phyloP scores from a whole-genome alignment of 2,888 invertebrate species.

The Lepidocyrtinus sp. region DNA sequence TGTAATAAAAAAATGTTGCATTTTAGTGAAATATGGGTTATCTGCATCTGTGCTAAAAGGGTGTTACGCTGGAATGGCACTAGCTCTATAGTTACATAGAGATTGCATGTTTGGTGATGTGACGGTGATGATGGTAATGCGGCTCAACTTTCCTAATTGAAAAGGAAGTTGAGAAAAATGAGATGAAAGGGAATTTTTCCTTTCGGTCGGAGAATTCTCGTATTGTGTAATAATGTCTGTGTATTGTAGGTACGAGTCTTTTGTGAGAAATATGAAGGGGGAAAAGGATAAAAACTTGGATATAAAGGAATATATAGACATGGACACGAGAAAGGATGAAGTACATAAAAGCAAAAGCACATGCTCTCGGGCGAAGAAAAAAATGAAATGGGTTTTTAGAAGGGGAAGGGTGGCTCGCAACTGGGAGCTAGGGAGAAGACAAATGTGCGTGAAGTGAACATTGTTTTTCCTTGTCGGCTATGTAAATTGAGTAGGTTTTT shows the following conservation, averaged over 20 bases:
- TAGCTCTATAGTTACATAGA: no score
- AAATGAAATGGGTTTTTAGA: no score
- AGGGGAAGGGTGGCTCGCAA: constrained; percentile 18
- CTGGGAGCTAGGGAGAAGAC: constrained; percentile 39
- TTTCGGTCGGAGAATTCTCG: constrained; percentile 17
- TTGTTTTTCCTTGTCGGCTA: constrained; percentile 63
- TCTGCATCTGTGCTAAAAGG: no score
- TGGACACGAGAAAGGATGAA: constrained; percentile 30
- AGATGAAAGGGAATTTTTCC: constrained; percentile 64
- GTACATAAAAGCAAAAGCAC: constrained; percentile 18
- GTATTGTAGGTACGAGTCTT: neutral
- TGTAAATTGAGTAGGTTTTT: constrained; percentile 62
- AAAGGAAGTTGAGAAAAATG: constrained; percentile 68
- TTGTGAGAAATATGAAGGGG: neutral
- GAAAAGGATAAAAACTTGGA: constrained; percentile 15
- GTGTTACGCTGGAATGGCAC: no score
- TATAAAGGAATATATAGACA: neutral
- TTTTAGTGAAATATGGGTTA: no score
- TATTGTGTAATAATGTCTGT: neutral
- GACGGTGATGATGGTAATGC: constrained; percentile 45
- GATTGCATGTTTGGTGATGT: neutral
- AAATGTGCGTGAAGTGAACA: constrained; percentile 61
- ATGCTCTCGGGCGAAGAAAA: constrained; percentile 1
- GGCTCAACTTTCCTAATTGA: constrained; percentile 65
- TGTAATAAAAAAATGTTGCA: no score